A percentile compares a stretch with the other conserved stretches of the same genome.
These are phyloP conservation scores for Lophius piscatorius DNA, from an alignment of 2,113 vertebrate genomes.

Conservation along the genomic window DNA sequence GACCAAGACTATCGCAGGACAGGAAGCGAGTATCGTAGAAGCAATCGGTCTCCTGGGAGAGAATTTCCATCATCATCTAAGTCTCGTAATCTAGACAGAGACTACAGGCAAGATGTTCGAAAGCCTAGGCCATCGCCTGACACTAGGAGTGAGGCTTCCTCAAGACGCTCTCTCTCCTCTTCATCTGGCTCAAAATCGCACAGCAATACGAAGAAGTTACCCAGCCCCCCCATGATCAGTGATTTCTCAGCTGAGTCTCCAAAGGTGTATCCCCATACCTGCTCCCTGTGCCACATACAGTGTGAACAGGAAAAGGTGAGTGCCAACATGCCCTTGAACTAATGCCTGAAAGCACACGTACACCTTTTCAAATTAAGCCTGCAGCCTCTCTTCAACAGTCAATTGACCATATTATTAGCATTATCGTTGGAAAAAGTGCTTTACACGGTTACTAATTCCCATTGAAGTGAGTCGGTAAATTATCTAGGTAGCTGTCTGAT, in stretches of 20 bases:
- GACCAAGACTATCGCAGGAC: slow-evolving; percentile 70
- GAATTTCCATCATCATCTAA: slow-evolving; percentile 77
- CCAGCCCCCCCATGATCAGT: slow-evolving; percentile 91
- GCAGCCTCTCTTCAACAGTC: slow-evolving; percentile 5
- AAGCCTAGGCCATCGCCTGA: slow-evolving; percentile 50
- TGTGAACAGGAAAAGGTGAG: slow-evolving; percentile 96
- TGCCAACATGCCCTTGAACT: slow-evolving; percentile 55
- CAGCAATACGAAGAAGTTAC: slow-evolving; percentile 81
- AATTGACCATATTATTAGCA: slow-evolving; percentile 6
- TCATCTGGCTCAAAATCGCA: slow-evolving; percentile 51
- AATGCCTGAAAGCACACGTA: slow-evolving; percentile 20
- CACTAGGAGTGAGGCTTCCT: slow-evolving; percentile 47
- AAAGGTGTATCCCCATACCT: slow-evolving; percentile 94
- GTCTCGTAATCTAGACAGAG: slow-evolving; percentile 75
- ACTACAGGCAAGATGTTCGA: slow-evolving; percentile 75
- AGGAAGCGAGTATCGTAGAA: slow-evolving; percentile 41
- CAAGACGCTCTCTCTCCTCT: slow-evolving; percentile 50
- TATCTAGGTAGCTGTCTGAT: not conserved
- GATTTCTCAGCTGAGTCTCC: slow-evolving; percentile 92
- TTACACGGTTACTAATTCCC: not conserved
- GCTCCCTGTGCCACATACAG: slow-evolving; percentile 92
- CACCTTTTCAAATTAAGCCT: slow-evolving; percentile 5
- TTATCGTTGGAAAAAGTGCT: not conserved
- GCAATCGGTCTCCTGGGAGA: slow-evolving; percentile 45
- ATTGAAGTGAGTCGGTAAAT: not conserved